Evolutionary conservation across 2,888 invertebrate species (phyloP).

Genomic region (Taphrorychus bicolor): DNA sequence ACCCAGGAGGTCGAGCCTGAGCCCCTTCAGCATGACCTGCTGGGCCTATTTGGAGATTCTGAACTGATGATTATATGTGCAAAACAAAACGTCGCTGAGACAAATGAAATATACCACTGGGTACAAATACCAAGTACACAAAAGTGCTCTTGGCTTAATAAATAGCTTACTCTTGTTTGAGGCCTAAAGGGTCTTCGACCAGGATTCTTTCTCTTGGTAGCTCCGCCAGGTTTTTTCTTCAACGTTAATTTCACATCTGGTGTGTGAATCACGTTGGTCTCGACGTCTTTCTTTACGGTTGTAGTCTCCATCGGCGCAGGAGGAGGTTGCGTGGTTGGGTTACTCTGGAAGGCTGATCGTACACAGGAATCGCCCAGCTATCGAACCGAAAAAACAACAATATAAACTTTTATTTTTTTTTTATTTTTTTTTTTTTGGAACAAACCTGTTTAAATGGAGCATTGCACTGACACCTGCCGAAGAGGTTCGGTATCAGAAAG

Average conservation of each 20-base stretch:
- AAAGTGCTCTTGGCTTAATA: no score
- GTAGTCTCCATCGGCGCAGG: constrained; percentile 40
- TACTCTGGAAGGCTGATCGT: constrained; percentile 59
- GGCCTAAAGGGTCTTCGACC: background rate
- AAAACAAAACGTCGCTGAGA: no score
- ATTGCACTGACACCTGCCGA: constrained; percentile 87
- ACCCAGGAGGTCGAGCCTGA: no score
- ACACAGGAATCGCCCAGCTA: constrained; percentile 70
- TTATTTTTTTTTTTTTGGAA: no score
- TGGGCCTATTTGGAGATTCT: no score
- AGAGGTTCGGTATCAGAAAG: constrained; percentile 87
- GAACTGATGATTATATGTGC: no score
- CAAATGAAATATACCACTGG: no score
- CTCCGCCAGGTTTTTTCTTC: constrained; percentile 11
- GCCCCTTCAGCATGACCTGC: no score
- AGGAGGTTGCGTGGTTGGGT: constrained; percentile 38
- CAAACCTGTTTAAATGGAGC: constrained; percentile 66
- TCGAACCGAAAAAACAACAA: no score
- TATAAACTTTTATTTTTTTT: no score
- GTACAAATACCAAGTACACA: no score
- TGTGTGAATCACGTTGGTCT: constrained; percentile 37
- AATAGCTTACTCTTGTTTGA: background rate
- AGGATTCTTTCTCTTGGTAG: constrained; percentile 9
- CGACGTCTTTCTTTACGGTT: constrained; percentile 48
- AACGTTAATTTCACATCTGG: constrained; percentile 7